These are phyloP conservation scores for Salarias fasciatus DNA, from an alignment of 2,797 vertebrate genomes.

Conservation along the genomic window DNA sequence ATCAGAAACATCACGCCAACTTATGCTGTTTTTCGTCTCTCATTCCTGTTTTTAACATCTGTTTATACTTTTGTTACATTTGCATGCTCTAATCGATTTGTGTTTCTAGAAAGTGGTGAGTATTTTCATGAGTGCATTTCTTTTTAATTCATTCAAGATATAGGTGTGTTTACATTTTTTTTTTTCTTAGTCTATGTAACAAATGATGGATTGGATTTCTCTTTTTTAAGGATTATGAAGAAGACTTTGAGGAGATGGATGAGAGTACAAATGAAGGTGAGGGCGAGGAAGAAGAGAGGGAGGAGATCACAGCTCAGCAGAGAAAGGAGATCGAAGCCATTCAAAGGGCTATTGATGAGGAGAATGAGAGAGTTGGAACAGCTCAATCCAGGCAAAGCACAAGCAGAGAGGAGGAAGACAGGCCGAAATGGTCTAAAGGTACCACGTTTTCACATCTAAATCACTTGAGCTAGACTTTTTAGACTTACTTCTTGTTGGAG, in stretches of 20 bases:
- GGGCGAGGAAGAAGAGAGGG: conserved; percentile 52
- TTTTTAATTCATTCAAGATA: not conserved
- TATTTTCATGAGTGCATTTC: conserved; percentile 10
- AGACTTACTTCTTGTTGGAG: not conserved
- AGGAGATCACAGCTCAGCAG: conserved; percentile 64
- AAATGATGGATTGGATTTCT: conserved; percentile 1
- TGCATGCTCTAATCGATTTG: conserved; percentile 68
- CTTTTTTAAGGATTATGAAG: conserved; percentile 91
- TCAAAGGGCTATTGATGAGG: conserved; percentile 90
- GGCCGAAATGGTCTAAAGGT: conserved; percentile 67
- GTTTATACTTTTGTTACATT: conserved; percentile 30
- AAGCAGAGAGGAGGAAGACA: conserved; percentile 45
- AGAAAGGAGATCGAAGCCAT: conserved; percentile 89
- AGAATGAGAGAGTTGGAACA: conserved; percentile 86
- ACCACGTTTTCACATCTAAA: not conserved
- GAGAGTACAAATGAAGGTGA: conserved; percentile 65
- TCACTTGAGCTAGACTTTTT: not conserved
- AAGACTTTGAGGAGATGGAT: conserved; percentile 90
- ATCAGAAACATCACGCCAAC: not conserved
- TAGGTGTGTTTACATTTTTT: not conserved
- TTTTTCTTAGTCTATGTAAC: not conserved
- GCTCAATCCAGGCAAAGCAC: conserved; percentile 60
- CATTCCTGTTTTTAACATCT: conserved; percentile 4
- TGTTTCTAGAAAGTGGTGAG: conserved; percentile 78
- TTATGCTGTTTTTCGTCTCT: not conserved